phyloP scores from a whole-genome alignment of 2,888 invertebrate species.

The Stegophylla sp. region DNA sequence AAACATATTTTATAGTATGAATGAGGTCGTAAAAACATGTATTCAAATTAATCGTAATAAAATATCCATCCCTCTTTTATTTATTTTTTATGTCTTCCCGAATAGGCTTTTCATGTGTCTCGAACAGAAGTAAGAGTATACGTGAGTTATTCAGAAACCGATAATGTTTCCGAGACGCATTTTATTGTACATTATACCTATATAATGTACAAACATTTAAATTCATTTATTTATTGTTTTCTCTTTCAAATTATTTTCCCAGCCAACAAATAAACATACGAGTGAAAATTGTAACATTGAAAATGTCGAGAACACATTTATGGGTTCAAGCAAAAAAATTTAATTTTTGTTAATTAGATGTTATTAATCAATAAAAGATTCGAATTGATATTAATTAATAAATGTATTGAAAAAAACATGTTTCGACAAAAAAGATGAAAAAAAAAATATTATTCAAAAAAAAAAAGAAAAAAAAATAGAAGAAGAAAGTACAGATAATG shows the following conservation, averaged over 20 bases:
- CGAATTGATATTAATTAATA: no score
- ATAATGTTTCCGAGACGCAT: not conserved
- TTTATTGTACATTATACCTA: no score
- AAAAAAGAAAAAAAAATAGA: no score
- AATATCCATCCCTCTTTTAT: slow-evolving; percentile 20
- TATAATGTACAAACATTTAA: no score
- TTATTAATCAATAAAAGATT: no score
- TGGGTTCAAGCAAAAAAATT: no score
- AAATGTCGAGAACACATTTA: not conserved
- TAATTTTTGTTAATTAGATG: no score
- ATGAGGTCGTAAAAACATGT: slow-evolving; percentile 26
- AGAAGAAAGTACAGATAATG: no score
- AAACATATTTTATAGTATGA: not conserved
- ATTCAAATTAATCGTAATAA: slow-evolving; percentile 26
- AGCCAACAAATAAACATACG: not conserved
- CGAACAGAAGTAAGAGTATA: not conserved
- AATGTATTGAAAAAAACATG: no score
- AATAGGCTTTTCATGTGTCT: slow-evolving; percentile 21
- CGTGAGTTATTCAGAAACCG: not conserved
- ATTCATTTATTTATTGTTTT: no score
- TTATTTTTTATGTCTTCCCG: slow-evolving; percentile 4
- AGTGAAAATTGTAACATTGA: not conserved
- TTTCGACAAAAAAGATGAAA: no score
- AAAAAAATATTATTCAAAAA: no score
- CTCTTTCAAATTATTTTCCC: not conserved